Percentiles rank a stretch among this genome's conserved stretches.
These are phyloP conservation scores for Sminthurinus aureus DNA, from an alignment of 2,888 invertebrate genomes.

Conservation along the genomic window DNA sequence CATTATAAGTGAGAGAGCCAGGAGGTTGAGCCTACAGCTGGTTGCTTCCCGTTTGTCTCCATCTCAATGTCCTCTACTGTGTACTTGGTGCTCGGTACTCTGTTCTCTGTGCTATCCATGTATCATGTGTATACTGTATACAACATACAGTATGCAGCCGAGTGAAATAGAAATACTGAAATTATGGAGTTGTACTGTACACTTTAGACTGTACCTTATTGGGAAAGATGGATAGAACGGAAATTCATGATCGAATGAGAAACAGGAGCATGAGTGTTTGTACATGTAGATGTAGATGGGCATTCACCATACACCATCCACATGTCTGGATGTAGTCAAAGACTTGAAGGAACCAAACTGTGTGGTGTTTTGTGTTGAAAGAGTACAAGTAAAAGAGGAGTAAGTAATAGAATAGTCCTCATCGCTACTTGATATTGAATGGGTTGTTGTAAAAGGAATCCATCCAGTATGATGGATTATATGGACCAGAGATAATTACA, in stretches of 20 bases:
- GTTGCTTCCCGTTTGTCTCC: not conserved
- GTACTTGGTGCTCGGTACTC: too few species aligned
- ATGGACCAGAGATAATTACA: conserved; percentile 33
- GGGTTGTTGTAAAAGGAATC: conserved; percentile 6
- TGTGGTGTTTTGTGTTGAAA: not conserved
- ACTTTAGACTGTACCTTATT: too few species aligned
- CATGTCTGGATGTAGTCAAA: too few species aligned
- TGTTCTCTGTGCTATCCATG: not conserved
- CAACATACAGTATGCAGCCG: not conserved
- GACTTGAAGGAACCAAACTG: not conserved
- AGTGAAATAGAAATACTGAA: not conserved
- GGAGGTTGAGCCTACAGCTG: not conserved
- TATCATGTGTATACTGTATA: not conserved
- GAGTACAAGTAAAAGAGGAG: not conserved
- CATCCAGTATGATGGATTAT: conserved; percentile 14
- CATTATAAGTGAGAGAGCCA: not conserved
- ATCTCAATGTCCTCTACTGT: not conserved
- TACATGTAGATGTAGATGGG: not conserved
- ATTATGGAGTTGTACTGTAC: not conserved
- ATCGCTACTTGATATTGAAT: conserved; percentile 23
- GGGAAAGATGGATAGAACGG: not conserved
- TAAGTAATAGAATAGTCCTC: too few species aligned
- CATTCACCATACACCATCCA: too few species aligned
- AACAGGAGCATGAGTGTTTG: not conserved
- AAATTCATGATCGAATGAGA: not conserved